Percentiles rank a stretch among this genome's conserved stretches.
Conservation (phyloP, 1,140 invertebrate genomes). For the Mya arenaria region DNA sequence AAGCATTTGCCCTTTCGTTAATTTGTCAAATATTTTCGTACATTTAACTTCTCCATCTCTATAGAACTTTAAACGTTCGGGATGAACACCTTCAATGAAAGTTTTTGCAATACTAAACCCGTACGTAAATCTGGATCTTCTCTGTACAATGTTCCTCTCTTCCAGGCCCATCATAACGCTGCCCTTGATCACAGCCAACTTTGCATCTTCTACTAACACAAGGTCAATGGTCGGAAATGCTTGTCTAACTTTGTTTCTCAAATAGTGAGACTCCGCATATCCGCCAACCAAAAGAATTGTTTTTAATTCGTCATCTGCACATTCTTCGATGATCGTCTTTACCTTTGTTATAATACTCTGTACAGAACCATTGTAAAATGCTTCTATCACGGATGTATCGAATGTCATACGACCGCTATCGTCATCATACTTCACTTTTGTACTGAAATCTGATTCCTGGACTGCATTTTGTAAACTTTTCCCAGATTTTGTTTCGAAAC, state of each 20-base stretch:
- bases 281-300: too few relatives aligned
- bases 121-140: too few relatives aligned
- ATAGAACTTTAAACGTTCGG: background rate
- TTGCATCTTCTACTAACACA: too few relatives aligned
- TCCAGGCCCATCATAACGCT: too few relatives aligned
- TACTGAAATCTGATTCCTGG: background rate
- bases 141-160: too few relatives aligned
- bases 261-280: too few relatives aligned
- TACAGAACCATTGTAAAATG: constrained; percentile 1
- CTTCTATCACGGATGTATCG: background rate
- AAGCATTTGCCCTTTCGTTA: too few relatives aligned
- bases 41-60: background rate
- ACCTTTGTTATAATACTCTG: background rate
- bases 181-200: too few relatives aligned
- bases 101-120: background rate
- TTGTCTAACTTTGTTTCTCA: too few relatives aligned
- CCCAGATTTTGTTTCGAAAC: background rate
- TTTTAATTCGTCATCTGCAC: too few relatives aligned
- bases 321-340: background rate
- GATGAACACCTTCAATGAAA: background rate
- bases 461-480: background rate
- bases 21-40: background rate
- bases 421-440: background rate
- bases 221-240: too few relatives aligned
- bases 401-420: background rate